These are phyloP conservation scores for Melopsittacus undulatus DNA, from an alignment of 2,797 vertebrate genomes.

Conservation along the genomic window DNA sequence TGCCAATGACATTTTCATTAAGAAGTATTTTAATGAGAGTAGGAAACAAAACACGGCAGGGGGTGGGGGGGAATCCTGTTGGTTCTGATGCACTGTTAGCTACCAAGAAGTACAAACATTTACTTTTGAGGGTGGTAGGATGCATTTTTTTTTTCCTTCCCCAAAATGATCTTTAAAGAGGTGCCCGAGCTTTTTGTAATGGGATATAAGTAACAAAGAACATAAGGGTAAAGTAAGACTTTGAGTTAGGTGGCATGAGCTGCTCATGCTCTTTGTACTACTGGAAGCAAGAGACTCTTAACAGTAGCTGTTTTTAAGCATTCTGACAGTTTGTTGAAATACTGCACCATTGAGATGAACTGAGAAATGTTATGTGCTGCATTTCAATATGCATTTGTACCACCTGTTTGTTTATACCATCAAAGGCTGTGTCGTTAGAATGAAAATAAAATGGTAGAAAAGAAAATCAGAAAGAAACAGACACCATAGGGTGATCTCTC, in stretches of 20 bases:
- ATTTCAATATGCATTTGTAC: neutral
- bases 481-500: neutral
- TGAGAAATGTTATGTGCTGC: neutral
- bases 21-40: constrained; percentile 76
- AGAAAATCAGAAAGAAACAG: neutral
- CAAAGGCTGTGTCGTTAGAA: neutral
- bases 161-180: constrained; percentile 18
- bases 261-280: neutral
- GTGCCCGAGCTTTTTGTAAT: neutral
- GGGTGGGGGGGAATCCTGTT: neutral
- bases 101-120: constrained; percentile 67
- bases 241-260: neutral
- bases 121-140: constrained; percentile 6
- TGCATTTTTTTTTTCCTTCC: neutral
- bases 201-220: neutral
- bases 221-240: neutral
- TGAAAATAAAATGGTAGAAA: neutral
- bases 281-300: neutral
- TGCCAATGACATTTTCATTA: constrained; percentile 62
- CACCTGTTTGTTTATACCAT: neutral
- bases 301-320: neutral
- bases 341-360: neutral
- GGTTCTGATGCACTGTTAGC: constrained; percentile 3
- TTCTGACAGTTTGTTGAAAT: neutral
- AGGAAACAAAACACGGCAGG: constrained; percentile 19